Percentiles rank a stretch among this genome's conserved stretches.
phyloP scores from a whole-genome alignment of 2,113 vertebrate species.

The Nibea albiflora region DNA sequence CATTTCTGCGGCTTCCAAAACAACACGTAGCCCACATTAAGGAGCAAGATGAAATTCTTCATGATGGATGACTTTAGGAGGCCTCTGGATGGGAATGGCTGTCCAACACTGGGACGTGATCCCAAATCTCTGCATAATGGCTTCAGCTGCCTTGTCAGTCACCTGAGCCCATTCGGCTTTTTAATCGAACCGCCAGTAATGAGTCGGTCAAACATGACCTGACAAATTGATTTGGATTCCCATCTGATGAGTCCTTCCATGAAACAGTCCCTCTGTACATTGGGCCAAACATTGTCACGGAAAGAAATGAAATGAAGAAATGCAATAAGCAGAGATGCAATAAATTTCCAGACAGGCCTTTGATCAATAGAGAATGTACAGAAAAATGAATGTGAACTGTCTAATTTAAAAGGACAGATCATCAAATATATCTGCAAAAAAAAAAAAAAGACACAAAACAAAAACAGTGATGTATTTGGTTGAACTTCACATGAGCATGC shows the following conservation, averaged over 20 bases:
- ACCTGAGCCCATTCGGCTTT: constrained; percentile 70
- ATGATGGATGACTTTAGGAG: constrained; percentile 81
- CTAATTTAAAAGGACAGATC: constrained; percentile 42
- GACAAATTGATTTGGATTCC: constrained; percentile 83
- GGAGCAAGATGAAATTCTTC: constrained; percentile 74
- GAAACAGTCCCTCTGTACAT: constrained; percentile 46
- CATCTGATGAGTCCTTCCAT: constrained; percentile 72
- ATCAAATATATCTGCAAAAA: constrained; percentile 31
- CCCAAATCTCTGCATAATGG: constrained; percentile 75
- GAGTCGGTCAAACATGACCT: constrained; percentile 74
- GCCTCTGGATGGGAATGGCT: constrained; percentile 62
- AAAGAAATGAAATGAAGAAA: constrained; percentile 65
- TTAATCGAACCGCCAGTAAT: constrained; percentile 77
- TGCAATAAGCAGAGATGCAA: constrained; percentile 69
- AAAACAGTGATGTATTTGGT: constrained; percentile 7
- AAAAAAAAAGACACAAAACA: neutral
- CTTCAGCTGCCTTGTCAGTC: constrained; percentile 83
- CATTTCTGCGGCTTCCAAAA: constrained; percentile 73
- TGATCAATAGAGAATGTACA: constrained; percentile 59
- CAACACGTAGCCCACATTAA: constrained; percentile 73
- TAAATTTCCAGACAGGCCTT: constrained; percentile 48
- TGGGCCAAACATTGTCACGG: constrained; percentile 60
- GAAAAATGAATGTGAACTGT: constrained; percentile 48
- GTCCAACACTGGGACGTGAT: constrained; percentile 68
- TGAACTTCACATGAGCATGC: constrained; percentile 17